These are phyloP conservation scores for Gymnothorax javanicus DNA, from an alignment of 2,797 vertebrate genomes.

Conservation along the genomic window DNA sequence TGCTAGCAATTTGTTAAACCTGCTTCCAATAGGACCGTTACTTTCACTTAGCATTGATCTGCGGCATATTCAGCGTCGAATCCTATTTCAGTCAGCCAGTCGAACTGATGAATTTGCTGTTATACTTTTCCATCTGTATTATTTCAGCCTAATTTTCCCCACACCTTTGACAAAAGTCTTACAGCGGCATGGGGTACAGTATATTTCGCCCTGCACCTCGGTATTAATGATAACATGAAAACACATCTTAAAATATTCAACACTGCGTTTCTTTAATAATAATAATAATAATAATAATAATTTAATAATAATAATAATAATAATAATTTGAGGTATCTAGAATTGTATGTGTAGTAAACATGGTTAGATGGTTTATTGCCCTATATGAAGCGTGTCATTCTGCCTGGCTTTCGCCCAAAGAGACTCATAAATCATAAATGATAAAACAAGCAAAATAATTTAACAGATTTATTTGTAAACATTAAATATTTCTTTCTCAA, in stretches of 20 bases:
- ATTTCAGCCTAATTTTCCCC: neutral
- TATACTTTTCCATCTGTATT: neutral
- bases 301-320: too few species aligned
- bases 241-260: neutral
- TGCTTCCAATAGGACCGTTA: neutral
- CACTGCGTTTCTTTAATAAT: neutral
- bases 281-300: too few species aligned
- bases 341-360: neutral
- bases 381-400: slow-evolving; percentile 1
- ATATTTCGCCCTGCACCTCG: neutral
- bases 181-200: neutral
- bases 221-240: neutral
- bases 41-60: neutral
- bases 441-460: slow-evolving; percentile 63
- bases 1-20: neutral
- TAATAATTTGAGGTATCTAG: neutral
- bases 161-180: neutral
- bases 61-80: neutral
- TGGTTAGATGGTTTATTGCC: neutral
- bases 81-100: neutral
- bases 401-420: slow-evolving; percentile 24
- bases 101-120: neutral
- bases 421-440: slow-evolving; percentile 52
- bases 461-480: slow-evolving; percentile 97
- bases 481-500: slow-evolving; percentile 96